These are phyloP conservation scores for Micoletzkya japonica DNA, from an alignment of 2,888 invertebrate genomes.

Conservation along the genomic window DNA sequence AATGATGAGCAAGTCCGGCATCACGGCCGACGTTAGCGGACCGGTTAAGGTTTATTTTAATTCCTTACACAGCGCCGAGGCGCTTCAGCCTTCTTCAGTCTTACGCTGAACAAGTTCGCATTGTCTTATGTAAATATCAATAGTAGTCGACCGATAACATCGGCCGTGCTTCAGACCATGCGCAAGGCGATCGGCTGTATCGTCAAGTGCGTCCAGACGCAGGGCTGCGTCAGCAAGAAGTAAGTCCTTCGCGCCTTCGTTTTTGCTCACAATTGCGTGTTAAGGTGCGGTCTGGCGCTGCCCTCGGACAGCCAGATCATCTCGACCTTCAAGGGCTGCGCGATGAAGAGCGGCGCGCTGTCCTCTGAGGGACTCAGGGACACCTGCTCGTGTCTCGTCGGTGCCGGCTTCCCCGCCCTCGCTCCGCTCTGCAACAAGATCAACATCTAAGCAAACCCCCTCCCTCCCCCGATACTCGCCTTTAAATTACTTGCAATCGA, in stretches of 20 bases:
- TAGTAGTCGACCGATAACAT: no score
- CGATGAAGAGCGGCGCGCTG: slow-evolving; percentile 14
- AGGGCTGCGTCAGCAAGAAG: not conserved
- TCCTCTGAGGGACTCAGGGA: slow-evolving; percentile 7
- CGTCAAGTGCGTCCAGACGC: slow-evolving; percentile 9
- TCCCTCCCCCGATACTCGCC: no score
- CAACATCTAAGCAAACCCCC: no score
- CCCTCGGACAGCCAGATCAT: slow-evolving; percentile 18
- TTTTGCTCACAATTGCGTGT: not conserved
- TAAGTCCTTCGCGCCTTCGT: no score
- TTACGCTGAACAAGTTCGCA: no score
- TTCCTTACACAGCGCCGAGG: no score
- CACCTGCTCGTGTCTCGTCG: slow-evolving; percentile 13
- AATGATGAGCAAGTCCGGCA: not conserved
- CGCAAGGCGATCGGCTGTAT: slow-evolving; percentile 19
- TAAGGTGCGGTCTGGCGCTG: slow-evolving; percentile 26
- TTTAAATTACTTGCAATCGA: no score
- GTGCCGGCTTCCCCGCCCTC: slow-evolving; percentile 8
- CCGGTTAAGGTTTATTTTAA: slow-evolving; percentile 22
- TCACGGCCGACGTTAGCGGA: not conserved
- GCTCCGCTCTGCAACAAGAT: slow-evolving; percentile 12
- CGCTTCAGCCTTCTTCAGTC: no score
- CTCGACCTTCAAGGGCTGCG: slow-evolving; percentile 18
- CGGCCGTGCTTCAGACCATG: no score
- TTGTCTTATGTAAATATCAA: not conserved